Percentiles rank a stretch among this genome's conserved stretches.
Evolutionary conservation across 2,888 invertebrate species (phyloP).

Genomic region (Drosophila ustulata): DNA sequence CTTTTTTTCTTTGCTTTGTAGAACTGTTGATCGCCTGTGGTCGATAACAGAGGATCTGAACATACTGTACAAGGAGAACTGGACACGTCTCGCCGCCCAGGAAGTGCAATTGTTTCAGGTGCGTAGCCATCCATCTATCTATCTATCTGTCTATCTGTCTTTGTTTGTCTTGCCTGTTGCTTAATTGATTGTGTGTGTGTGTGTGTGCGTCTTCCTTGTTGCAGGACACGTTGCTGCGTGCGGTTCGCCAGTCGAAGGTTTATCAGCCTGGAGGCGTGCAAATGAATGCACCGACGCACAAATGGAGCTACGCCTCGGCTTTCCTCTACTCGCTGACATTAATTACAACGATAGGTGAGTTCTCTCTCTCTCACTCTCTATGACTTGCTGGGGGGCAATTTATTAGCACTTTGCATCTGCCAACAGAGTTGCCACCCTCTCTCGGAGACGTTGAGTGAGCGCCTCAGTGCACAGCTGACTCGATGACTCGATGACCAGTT

Average conservation of each 20-base stretch:
- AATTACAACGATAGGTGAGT: constrained; percentile 97
- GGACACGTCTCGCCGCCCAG: constrained; percentile 94
- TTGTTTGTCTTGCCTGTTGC: not conserved
- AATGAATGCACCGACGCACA: constrained; percentile 86
- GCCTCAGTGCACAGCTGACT: constrained; percentile 59
- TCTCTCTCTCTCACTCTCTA: not conserved
- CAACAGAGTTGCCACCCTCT: constrained; percentile 31
- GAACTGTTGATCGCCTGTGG: constrained; percentile 93
- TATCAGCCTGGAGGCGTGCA: constrained; percentile 85
- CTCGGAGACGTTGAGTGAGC: constrained; percentile 72
- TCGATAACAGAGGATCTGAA: constrained; percentile 94
- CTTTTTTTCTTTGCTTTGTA: constrained; percentile 27
- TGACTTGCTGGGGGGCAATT: constrained; percentile 33
- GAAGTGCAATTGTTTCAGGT: constrained; percentile 94
- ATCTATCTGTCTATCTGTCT: not conserved
- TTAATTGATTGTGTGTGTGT: constrained; percentile 13
- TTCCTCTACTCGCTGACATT: constrained; percentile 96
- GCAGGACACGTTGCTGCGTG: constrained; percentile 85
- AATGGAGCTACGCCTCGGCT: constrained; percentile 96
- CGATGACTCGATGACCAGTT: constrained; percentile 57
- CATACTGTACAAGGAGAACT: constrained; percentile 95
- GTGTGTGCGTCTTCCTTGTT: constrained; percentile 10
- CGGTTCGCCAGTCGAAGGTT: constrained; percentile 84
- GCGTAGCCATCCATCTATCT: constrained; percentile 51
- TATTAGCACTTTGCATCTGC: constrained; percentile 58